These are phyloP conservation scores for Hypotaenidia philippensis DNA, from an alignment of 2,797 vertebrate species.

Conservation along the genomic window DNA sequence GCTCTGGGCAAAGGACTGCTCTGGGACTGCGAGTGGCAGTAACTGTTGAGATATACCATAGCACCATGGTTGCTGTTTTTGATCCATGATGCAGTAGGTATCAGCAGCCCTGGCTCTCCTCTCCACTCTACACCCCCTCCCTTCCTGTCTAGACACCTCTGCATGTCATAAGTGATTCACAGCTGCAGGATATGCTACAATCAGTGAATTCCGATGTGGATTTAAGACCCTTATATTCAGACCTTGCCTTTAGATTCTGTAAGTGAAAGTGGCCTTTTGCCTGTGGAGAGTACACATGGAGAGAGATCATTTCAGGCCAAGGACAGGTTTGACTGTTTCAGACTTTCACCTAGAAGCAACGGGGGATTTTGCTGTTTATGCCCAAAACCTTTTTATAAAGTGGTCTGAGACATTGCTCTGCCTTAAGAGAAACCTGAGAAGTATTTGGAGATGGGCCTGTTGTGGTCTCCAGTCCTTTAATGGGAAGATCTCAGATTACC, in stretches of 20 bases:
- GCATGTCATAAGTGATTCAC: neutral
- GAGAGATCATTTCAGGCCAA: neutral
- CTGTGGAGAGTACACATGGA: neutral
- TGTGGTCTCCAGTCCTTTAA: neutral
- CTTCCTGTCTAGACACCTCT: neutral
- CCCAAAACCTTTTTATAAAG: neutral
- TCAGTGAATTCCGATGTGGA: neutral
- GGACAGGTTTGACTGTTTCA: neutral
- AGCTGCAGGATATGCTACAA: neutral
- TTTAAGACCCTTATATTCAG: neutral
- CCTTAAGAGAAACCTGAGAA: neutral
- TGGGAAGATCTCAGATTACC: neutral
- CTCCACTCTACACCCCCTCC: neutral
- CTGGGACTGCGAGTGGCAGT: neutral
- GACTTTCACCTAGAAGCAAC: neutral
- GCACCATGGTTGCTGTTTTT: neutral
- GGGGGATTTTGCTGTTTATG: neutral
- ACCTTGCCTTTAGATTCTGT: neutral
- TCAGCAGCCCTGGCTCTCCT: neutral
- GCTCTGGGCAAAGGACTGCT: neutral
- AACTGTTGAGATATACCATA: neutral
- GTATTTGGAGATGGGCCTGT: neutral
- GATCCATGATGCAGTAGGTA: neutral
- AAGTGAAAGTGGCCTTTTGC: neutral
- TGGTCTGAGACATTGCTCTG: neutral